phyloP scores from a whole-genome alignment of 2,113 vertebrate genomes.

The Semicossyphus pulcher region DNA sequence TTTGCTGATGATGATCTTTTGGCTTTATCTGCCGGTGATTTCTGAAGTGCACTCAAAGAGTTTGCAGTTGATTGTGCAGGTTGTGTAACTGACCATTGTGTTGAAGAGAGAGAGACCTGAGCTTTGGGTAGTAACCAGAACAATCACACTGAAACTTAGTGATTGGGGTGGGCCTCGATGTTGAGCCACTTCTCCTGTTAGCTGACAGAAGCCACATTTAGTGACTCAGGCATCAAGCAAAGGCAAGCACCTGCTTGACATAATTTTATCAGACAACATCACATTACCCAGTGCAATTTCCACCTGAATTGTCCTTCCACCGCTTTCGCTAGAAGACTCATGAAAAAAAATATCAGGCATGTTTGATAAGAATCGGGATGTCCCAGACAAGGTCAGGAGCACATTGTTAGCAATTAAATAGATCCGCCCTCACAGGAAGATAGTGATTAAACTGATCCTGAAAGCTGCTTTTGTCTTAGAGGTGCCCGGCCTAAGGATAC shows the following conservation, averaged over 20 bases:
- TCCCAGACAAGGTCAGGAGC: conserved; percentile 26
- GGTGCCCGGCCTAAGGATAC: not conserved
- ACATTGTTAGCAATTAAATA: not conserved
- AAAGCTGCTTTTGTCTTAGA: conserved; percentile 12
- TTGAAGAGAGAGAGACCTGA: not conserved
- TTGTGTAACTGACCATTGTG: not conserved
- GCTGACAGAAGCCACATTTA: not conserved
- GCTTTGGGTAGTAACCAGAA: not conserved
- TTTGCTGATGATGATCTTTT: not conserved
- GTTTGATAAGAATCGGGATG: conserved; percentile 33
- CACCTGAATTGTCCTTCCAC: not conserved
- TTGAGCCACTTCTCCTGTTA: not conserved
- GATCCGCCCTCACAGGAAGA: not conserved
- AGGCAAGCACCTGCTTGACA: not conserved
- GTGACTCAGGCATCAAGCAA: not conserved
- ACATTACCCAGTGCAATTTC: conserved; percentile 1
- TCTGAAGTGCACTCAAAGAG: not conserved
- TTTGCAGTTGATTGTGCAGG: not conserved
- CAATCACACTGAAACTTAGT: not conserved
- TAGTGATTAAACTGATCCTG: conserved; percentile 2
- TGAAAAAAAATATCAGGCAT: conserved; percentile 2
- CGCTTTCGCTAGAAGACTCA: not conserved
- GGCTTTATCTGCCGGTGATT: not conserved
- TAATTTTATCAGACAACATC: conserved; percentile 3
- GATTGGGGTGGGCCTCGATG: not conserved